A percentile compares a stretch with the other conserved stretches of the same genome.
phyloP scores from a whole-genome alignment of 1,140 invertebrate genomes.

The Drosophila sp. region DNA sequence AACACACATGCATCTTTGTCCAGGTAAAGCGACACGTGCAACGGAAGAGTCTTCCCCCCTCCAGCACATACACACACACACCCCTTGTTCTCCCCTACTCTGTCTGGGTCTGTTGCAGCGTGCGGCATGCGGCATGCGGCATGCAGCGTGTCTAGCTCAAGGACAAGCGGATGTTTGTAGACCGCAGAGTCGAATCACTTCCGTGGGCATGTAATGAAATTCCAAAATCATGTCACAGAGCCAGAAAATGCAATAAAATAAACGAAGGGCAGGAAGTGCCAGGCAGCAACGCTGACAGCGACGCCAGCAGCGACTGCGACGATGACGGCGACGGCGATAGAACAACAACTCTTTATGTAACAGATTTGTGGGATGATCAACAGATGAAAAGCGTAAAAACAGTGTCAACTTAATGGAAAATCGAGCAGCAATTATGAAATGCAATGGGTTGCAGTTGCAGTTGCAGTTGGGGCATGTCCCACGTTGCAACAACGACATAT shows the following conservation, averaged over 20 bases:
- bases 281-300: conserved; percentile 6
- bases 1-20: conserved; percentile 5
- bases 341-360: conserved; percentile 20
- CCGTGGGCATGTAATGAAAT: conserved; percentile 57
- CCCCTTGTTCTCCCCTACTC: background rate
- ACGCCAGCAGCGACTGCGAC: background rate
- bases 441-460: conserved; percentile 1
- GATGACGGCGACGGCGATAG: background rate
- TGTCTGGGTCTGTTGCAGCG: background rate
- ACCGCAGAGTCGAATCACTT: conserved; percentile 54
- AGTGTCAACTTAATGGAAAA: conserved; percentile 27
- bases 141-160: conserved; percentile 54
- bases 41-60: conserved; percentile 20
- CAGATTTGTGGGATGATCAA: conserved; percentile 7
- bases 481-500: background rate
- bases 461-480: conserved; percentile 14
- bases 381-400: conserved; percentile 13
- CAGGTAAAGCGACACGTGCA: conserved; percentile 62
- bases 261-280: conserved; percentile 58
- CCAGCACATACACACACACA: too few relatives aligned
- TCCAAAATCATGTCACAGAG: conserved; percentile 74
- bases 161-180: conserved; percentile 77
- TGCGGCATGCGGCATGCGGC: background rate
- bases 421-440: conserved; percentile 10
- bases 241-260: conserved; percentile 41